These are phyloP conservation scores for Pogonocichla stellata DNA, from an alignment of 2,113 vertebrate genomes.

Conservation along the genomic window DNA sequence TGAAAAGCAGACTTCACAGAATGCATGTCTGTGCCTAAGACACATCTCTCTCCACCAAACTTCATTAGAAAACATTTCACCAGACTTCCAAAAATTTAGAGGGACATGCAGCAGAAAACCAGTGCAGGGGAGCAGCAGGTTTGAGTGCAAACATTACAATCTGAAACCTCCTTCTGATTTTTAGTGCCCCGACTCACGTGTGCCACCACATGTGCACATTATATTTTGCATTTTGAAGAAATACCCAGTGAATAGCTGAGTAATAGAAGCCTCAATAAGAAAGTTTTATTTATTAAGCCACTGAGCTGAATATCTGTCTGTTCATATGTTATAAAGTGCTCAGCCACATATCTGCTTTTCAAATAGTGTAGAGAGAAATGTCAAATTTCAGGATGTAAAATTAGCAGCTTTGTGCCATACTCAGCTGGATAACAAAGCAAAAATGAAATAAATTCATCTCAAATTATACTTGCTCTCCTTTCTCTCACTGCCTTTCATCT, in stretches of 20 bases:
- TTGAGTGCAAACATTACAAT: background rate
- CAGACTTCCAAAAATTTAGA: background rate
- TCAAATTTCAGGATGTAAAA: background rate
- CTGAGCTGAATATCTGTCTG: background rate
- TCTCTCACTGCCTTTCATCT: background rate
- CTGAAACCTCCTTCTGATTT: conserved; percentile 9
- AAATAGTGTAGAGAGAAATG: background rate
- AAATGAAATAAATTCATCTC: background rate
- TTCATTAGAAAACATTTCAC: background rate
- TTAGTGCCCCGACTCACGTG: background rate
- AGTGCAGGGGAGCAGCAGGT: background rate
- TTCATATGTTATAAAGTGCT: background rate
- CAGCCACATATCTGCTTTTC: background rate
- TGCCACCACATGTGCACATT: background rate
- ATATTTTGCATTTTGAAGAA: background rate
- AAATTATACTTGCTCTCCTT: background rate
- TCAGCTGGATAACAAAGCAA: background rate
- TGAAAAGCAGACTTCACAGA: background rate
- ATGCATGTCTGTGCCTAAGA: background rate
- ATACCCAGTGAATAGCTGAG: background rate
- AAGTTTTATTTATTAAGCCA: background rate
- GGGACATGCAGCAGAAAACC: background rate
- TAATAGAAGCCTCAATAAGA: background rate
- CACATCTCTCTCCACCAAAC: background rate
- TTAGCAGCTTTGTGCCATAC: background rate